These are phyloP conservation scores for Mycteria americana DNA, from an alignment of 2,797 vertebrate genomes.

Conservation along the genomic window DNA sequence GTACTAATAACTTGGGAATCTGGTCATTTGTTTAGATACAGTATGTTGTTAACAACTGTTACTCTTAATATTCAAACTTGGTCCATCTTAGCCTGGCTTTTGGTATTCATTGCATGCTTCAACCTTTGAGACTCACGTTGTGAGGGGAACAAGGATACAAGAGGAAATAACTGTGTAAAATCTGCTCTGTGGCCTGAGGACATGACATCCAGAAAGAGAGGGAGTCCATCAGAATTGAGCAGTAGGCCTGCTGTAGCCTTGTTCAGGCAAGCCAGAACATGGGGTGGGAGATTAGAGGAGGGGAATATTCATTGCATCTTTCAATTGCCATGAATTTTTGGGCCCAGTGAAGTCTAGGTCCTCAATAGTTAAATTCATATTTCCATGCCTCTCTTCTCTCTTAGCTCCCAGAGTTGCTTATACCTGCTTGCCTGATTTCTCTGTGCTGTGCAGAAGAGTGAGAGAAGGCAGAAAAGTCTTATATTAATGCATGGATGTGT, in stretches of 20 bases:
- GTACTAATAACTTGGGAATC: not conserved
- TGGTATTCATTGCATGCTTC: not conserved
- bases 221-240: not conserved
- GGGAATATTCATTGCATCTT: not conserved
- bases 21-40: not conserved
- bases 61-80: not conserved
- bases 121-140: not conserved
- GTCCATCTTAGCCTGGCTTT: not conserved
- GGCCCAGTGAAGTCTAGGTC: not conserved
- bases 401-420: not conserved
- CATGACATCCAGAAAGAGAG: not conserved
- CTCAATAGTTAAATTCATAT: not conserved
- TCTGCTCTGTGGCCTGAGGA: not conserved
- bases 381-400: not conserved
- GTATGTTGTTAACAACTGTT: fast-evolving
- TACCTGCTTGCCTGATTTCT: not conserved
- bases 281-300: not conserved
- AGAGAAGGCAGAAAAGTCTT: not conserved
- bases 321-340: not conserved
- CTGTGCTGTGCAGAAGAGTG: not conserved
- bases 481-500: not conserved
- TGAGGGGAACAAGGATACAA: not conserved
- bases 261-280: not conserved
- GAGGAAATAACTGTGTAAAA: not conserved
- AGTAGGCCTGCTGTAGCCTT: not conserved